A percentile compares a stretch with the other conserved stretches of the same genome.
Evolutionary conservation across 1,140 invertebrate species (phyloP).

Genomic region (Leptinotarsa texana): DNA sequence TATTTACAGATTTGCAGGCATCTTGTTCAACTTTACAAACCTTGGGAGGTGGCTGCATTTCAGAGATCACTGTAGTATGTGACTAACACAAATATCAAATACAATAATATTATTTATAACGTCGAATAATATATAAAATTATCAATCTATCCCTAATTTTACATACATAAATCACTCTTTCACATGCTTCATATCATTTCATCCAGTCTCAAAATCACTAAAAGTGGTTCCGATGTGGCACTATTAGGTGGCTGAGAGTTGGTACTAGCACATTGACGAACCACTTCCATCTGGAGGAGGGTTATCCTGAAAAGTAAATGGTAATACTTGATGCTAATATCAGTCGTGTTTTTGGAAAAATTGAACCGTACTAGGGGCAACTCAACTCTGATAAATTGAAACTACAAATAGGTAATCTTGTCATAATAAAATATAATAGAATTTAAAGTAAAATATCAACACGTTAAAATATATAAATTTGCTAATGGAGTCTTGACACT

Average conservation of each 20-base stretch:
- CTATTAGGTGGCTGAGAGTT: background rate
- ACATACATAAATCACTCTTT: slow-evolving; percentile 1
- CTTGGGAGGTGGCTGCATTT: too few relatives aligned
- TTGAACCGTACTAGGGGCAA: too few relatives aligned
- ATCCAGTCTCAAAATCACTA: slow-evolving; percentile 13
- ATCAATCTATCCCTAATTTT: background rate
- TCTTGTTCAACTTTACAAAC: too few relatives aligned
- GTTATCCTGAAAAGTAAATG: slow-evolving; percentile 31
- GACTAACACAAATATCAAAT: background rate
- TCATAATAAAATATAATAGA: too few relatives aligned
- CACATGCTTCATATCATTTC: background rate
- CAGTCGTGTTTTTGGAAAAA: too few relatives aligned
- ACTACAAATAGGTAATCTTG: too few relatives aligned
- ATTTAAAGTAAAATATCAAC: too few relatives aligned
- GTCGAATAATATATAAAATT: slow-evolving; percentile 1
- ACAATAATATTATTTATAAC: background rate
- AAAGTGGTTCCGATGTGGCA: slow-evolving; percentile 5
- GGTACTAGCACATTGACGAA: slow-evolving; percentile 32
- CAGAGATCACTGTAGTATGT: background rate
- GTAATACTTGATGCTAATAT: too few relatives aligned
- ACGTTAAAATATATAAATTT: too few relatives aligned
- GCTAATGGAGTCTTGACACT: too few relatives aligned
- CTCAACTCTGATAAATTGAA: too few relatives aligned
- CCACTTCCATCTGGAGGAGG: slow-evolving; percentile 34
- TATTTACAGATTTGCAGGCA: too few relatives aligned